Conservation (phyloP, 1,140 invertebrate genomes). For the Onthophagus taurus region DNA sequence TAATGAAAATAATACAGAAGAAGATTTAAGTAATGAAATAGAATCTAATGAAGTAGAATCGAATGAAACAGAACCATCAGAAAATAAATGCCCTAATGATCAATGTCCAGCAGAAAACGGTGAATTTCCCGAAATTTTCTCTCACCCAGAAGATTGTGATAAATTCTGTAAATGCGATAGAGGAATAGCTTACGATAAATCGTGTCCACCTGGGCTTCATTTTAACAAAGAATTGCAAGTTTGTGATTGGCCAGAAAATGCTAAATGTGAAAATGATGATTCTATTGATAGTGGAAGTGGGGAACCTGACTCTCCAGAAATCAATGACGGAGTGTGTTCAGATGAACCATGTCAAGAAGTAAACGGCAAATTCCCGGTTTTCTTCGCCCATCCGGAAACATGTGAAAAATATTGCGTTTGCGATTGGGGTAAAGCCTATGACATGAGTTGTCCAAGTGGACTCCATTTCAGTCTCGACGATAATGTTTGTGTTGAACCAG, state of each 20-base stretch:
- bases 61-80: neutral
- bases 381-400: neutral
- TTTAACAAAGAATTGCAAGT: conserved; percentile 14
- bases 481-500: conserved; percentile 35
- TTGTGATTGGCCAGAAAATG: conserved; percentile 22
- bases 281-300: too few relatives aligned
- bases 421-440: conserved; percentile 5
- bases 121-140: neutral
- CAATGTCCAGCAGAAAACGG: conserved; percentile 1
- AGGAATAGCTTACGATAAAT: conserved; percentile 10
- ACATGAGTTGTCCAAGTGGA: conserved; percentile 31
- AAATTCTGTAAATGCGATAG: conserved; percentile 18
- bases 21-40: neutral
- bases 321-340: too few relatives aligned
- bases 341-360: neutral
- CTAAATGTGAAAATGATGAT: too few relatives aligned
- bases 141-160: conserved; percentile 15
- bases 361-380: neutral
- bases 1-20: neutral
- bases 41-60: neutral
- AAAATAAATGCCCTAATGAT: neutral
- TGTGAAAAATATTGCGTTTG: conserved; percentile 3
- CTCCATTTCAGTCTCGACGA: conserved; percentile 33
- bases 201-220: conserved; percentile 18
- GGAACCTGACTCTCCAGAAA: too few relatives aligned